Evolutionary conservation across 2,797 vertebrate genomes (phyloP).

Genomic region (Triplophysa bombifrons): DNA sequence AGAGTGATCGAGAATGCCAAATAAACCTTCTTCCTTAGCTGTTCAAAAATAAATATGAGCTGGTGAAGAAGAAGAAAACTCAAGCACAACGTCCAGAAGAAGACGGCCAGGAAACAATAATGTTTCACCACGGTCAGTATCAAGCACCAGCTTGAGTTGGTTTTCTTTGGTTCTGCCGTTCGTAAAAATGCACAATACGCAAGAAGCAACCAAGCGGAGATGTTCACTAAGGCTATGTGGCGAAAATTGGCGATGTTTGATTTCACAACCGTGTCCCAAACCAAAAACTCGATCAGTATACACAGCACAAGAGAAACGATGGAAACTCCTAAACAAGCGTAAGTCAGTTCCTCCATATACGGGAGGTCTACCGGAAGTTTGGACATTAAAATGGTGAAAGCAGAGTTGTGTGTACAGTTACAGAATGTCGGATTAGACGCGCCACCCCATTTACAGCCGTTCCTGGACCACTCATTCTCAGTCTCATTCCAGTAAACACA

Average conservation of each 20-base stretch:
- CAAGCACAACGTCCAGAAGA: constrained; percentile 81
- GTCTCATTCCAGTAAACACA: constrained; percentile 69
- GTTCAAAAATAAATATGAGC: constrained; percentile 71
- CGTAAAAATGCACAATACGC: constrained; percentile 70
- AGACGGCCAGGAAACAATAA: constrained; percentile 76
- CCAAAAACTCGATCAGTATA: constrained; percentile 65
- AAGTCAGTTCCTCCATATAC: constrained; percentile 57
- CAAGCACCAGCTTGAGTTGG: constrained; percentile 56
- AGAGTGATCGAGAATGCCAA: constrained; percentile 64
- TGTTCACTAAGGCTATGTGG: constrained; percentile 75
- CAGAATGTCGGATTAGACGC: not conserved
- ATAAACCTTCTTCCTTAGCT: constrained; percentile 70
- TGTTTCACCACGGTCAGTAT: constrained; percentile 70
- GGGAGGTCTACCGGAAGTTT: not conserved
- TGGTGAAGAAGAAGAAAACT: constrained; percentile 76
- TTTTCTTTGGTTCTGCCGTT: fast-evolving
- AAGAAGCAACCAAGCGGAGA: constrained; percentile 71
- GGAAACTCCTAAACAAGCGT: constrained; percentile 67
- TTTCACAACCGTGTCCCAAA: constrained; percentile 75
- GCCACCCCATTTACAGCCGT: constrained; percentile 57
- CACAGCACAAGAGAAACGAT: constrained; percentile 66
- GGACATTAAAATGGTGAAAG: constrained; percentile 76
- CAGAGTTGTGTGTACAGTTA: constrained; percentile 65
- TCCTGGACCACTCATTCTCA: not conserved
- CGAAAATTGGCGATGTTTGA: constrained; percentile 68